Base-by-base conservation (phyloP, 2,888 invertebrate genomes). In the Hololepta plana region DNA sequence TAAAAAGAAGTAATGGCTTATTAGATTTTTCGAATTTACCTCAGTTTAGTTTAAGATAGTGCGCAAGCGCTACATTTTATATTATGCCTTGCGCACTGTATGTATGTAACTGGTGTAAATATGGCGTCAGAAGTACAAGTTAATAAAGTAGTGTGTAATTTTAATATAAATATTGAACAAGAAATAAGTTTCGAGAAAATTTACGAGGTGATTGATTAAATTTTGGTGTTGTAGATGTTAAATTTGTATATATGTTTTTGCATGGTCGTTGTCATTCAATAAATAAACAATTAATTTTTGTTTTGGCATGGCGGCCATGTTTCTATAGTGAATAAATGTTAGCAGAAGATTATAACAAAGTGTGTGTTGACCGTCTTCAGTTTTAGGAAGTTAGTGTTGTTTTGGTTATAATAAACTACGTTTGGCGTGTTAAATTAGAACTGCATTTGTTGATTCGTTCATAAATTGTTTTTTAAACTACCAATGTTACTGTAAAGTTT, bases 251-350 rank as follows among this genome's bases (percentile, higher is more conserved):
- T 24, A 27, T 36, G 35, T 46, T 44, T 42, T 46, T 43, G 47
- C 49, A 49, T 51, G 50, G 42, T 45, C 43, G 43, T 44, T 45
- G 47, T 48, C 43, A 42, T n/a, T n/a, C n/a, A n/a, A n/a, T n/a
- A n/a, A n/a, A n/a, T n/a, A n/a, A n/a, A n/a, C n/a, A n/a, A n/a
- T n/a, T n/a, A n/a, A n/a, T n/a, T 43, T 49, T 43, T 39, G 41
- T 41, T 44, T 46, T 50, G 46, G 48, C 46, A 50, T 50, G 51
- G 49, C 51, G 43, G 51, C 53, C 51, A 53, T 53, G 44, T 51
- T 51, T 40, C n/a, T n/a, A n/a, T n/a, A n/a, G 39, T 37, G 44
- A 39, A 40, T 44, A 44, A 43, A 41, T 39, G 40, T 36, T 44
- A 38, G 33, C 34, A 40, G 45, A 45, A 46, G 41, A 33, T 43